Evolutionary conservation across 2,797 vertebrate species (phyloP).

Genomic region (Catamblyrhynchus diadema): DNA sequence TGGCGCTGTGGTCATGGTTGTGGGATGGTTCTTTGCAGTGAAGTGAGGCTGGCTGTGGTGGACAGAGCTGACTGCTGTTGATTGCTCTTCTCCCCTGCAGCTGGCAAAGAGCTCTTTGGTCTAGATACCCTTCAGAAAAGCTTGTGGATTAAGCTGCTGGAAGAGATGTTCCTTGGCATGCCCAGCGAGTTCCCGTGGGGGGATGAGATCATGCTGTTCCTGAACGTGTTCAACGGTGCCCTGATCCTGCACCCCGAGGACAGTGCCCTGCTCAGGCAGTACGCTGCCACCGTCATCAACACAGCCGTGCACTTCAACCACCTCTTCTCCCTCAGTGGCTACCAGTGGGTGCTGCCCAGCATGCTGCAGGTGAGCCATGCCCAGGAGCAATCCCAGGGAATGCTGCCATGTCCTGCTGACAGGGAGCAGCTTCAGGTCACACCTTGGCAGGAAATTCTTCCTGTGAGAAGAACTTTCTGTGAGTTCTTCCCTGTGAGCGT

Average conservation of each 20-base stretch:
- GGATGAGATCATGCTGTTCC: constrained; percentile 98
- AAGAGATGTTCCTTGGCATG: constrained; percentile 99
- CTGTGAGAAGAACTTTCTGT: neutral
- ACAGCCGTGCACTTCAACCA: constrained; percentile 98
- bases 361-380: constrained; percentile 89
- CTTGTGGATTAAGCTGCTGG: constrained; percentile 96
- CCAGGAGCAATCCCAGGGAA: rapidly evolving
- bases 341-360: constrained; percentile 98
- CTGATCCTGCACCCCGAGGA: constrained; percentile 96
- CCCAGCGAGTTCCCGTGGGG: constrained; percentile 98
- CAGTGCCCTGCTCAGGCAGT: constrained; percentile 94
- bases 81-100: neutral
- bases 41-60: neutral
- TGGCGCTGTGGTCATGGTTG: no score
- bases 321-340: constrained; percentile 96
- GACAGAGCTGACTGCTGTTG: neutral
- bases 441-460: neutral
- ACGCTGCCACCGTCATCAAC: constrained; percentile 96
- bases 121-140: constrained; percentile 98
- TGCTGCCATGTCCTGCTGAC: neutral
- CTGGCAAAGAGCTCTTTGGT: constrained; percentile 96
- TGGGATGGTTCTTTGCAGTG: neutral
- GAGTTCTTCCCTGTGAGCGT: neutral
- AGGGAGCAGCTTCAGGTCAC: neutral
- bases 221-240: constrained; percentile 96